Percentiles rank a stretch among this genome's conserved stretches.
These are phyloP conservation scores for Calyptomena viridis DNA, from an alignment of 2,113 vertebrate species.

Conservation along the genomic window DNA sequence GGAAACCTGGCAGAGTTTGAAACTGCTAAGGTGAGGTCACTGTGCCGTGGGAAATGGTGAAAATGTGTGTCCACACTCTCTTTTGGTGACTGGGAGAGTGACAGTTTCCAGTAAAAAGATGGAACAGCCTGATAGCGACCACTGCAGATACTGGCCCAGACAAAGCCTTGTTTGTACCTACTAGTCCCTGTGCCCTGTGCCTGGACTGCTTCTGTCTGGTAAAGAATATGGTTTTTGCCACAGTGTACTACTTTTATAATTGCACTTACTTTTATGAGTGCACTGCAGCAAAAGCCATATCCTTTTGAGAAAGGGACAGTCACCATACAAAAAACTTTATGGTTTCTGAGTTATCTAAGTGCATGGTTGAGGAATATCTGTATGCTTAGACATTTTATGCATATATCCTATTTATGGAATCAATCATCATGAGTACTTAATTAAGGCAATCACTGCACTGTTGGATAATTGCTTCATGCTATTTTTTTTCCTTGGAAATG, in stretches of 20 bases:
- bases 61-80: fast-evolving
- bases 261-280: not conserved
- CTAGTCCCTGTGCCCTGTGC: not conserved
- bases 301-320: not conserved
- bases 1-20: not conserved
- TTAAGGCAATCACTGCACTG: not conserved
- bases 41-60: not conserved
- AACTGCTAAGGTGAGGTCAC: not conserved
- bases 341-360: not conserved
- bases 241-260: not conserved
- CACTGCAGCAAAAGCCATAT: not conserved
- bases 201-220: not conserved
- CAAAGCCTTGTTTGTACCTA: not conserved
- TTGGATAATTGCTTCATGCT: not conserved
- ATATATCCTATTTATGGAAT: not conserved
- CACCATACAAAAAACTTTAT: not conserved
- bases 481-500: not conserved
- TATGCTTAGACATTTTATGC: not conserved
- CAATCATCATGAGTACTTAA: not conserved
- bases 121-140: not conserved
- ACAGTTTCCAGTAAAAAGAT: not conserved
- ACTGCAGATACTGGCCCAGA: not conserved
- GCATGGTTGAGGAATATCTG: not conserved
- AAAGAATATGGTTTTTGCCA: not conserved
- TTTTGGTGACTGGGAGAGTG: not conserved